phyloP scores from a whole-genome alignment of 2,113 vertebrate species.

The Melanocharis versteri region DNA sequence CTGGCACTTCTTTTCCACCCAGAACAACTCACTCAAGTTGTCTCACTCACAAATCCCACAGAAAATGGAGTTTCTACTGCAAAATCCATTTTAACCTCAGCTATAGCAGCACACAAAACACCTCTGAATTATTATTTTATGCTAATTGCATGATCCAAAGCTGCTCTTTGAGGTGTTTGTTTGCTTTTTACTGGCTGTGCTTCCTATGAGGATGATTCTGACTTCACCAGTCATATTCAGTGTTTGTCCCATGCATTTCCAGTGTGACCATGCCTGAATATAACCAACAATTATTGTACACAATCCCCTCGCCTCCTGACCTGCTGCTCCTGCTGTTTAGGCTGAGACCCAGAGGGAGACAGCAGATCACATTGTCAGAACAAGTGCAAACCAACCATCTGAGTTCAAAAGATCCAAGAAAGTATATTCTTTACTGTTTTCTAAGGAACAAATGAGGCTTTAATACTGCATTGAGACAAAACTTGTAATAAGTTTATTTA shows the following conservation, averaged over 20 bases:
- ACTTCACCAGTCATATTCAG: neutral
- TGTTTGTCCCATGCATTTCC: neutral
- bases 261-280: neutral
- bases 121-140: neutral
- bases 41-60: rapidly evolving
- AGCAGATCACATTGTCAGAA: neutral
- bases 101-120: neutral
- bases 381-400: neutral
- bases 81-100: neutral
- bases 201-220: conserved; percentile 65
- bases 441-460: neutral
- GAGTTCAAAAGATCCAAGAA: neutral
- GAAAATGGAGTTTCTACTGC: neutral
- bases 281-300: conserved; percentile 13
- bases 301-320: neutral
- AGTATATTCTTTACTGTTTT: neutral
- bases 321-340: neutral
- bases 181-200: conserved; percentile 33
- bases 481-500: neutral
- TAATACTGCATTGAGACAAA: neutral
- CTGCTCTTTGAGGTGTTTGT: neutral
- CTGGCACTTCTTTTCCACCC: neutral
- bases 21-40: neutral
- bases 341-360: neutral
- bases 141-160: neutral